Evolutionary conservation across 2,113 vertebrate species (phyloP), one percentile per base, ranked within the genome.

Genomic region (Pavo muticus): DNA sequence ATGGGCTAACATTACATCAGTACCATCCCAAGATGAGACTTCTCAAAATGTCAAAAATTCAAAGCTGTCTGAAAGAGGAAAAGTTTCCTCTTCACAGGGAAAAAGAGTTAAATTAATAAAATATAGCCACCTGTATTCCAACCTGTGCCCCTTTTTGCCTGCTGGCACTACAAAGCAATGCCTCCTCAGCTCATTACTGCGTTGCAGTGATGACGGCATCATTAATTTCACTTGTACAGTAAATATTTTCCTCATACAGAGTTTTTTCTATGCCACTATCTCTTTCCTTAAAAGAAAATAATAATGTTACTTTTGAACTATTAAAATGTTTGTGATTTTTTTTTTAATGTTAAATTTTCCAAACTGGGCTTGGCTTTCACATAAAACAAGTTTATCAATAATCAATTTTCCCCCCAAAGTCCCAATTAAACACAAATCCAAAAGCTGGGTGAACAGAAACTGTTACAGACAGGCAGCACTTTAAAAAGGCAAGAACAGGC

Each of bases 31-130:
- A 71, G 10, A 71, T 12, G 32, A 87, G 87, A 81, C 44, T 32
- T 81, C 52, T 81, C 52, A 89, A 78, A 47, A 20, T 52, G 37
- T 77, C 64, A 95, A 81, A 92, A 93, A 91, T 20, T 81, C n/a
- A 92, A 84, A 88, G 45, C 37, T 69, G n/a, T 57, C 47, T 72
- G 39, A 75, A 83, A 6, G 3, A 77, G 59, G 60, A 95, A 88
- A 15, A 9, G 6, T 54, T 90, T 73, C 50, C 68, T 32, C 25
- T 68, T 91, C 94, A 63, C 17, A 73, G 30, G 39, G 27, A 32
- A 70, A 27, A 37, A 50, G 23, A 90, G 65, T 44, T 50, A 84
- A 84, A 42, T 42, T 70, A 71, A 35, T 59, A 93, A 71, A 77
- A 91, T 3, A 70, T 11, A 88, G 76, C 50, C 76, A 77, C 42